Conservation (phyloP, 1,140 invertebrate species). For the Portunus trituberculatus region DNA sequence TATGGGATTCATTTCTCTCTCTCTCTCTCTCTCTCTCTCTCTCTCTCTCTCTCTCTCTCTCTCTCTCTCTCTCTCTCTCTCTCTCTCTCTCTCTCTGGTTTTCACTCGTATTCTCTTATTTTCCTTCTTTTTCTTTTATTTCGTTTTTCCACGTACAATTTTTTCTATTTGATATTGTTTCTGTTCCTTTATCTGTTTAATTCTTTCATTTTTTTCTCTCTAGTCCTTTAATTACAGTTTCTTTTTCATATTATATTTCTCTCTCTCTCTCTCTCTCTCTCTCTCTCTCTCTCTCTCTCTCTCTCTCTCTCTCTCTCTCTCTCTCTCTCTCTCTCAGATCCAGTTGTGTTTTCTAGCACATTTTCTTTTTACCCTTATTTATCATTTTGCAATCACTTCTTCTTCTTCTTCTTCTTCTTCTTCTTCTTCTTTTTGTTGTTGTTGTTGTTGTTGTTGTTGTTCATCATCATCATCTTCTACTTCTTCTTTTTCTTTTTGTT, state of each 20-base stretch:
- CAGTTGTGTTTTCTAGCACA: not conserved
- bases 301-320: constrained; percentile 20
- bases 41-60: too few relatives aligned
- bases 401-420: not conserved
- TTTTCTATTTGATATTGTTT: too few relatives aligned
- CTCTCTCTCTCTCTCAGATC: not conserved
- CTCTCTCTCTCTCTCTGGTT: too few relatives aligned
- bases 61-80: too few relatives aligned
- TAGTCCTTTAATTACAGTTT: too few relatives aligned
- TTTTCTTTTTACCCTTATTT: not conserved
- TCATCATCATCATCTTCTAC: not conserved
- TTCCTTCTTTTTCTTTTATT: too few relatives aligned
- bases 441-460: not conserved
- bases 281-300: constrained; percentile 20
- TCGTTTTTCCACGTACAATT: too few relatives aligned
- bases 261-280: constrained; percentile 20
- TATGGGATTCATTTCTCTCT: too few relatives aligned
- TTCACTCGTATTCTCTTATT: too few relatives aligned
- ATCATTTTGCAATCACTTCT: not conserved
- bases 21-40: too few relatives aligned
- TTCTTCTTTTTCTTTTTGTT: not conserved
- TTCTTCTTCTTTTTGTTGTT: not conserved
- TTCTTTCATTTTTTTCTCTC: too few relatives aligned
- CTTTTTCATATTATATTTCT: not conserved
- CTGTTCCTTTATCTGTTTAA: too few relatives aligned